Percentiles rank a stretch among this genome's conserved stretches.
phyloP scores from a whole-genome alignment of 2,113 vertebrate genomes.

The Tupaia tana region DNA sequence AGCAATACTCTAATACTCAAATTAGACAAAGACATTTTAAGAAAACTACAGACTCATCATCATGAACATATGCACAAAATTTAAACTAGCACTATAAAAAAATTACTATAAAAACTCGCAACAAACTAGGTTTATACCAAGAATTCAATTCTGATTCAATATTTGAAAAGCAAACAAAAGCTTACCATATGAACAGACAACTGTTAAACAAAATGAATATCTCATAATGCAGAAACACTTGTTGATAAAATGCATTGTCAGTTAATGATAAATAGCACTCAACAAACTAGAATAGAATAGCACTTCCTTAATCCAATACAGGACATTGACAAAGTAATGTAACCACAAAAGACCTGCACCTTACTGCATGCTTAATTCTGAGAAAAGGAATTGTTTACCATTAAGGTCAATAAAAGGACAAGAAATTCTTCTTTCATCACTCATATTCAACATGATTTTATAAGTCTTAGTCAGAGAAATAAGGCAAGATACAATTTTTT shows the following conservation, averaged over 20 bases:
- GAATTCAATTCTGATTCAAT: neutral
- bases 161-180: neutral
- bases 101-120: neutral
- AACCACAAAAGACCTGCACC: neutral
- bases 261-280: neutral
- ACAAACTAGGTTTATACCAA: neutral
- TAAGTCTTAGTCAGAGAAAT: neutral
- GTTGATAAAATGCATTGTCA: neutral
- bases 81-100: neutral
- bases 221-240: neutral
- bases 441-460: neutral
- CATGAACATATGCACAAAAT: neutral
- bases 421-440: neutral
- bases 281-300: neutral
- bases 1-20: neutral
- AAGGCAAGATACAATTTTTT: neutral
- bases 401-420: neutral
- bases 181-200: neutral
- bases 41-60: neutral
- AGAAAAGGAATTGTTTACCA: neutral
- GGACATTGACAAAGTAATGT: neutral
- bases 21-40: neutral
- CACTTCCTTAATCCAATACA: neutral
- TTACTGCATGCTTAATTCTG: neutral
- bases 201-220: neutral